phyloP scores from a whole-genome alignment of 2,797 vertebrate genomes.

The Coluber constrictor region DNA sequence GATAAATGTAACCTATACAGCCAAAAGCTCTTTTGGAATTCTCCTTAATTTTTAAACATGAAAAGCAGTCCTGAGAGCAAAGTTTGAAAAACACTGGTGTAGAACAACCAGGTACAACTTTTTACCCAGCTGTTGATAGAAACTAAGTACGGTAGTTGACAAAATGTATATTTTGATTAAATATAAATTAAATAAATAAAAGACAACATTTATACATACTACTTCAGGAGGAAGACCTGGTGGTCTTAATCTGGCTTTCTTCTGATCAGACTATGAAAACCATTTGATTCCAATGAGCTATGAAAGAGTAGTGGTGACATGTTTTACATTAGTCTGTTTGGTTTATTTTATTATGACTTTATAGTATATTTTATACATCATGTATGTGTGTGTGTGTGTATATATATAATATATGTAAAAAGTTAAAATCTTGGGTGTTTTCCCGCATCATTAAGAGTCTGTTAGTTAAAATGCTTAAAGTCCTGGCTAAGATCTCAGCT shows the following conservation, averaged over 20 bases:
- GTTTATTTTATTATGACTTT: not conserved
- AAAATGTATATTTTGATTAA: not conserved
- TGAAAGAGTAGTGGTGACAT: not conserved
- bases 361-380: not conserved
- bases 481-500: too few species aligned
- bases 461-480: too few species aligned
- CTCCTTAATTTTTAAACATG: not conserved
- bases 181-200: not conserved
- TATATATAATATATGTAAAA: too few species aligned
- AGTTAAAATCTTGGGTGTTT: too few species aligned
- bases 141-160: not conserved
- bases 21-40: not conserved
- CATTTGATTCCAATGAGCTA: not conserved
- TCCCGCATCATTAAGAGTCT: too few species aligned
- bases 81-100: not conserved
- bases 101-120: not conserved
- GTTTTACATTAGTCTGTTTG: not conserved
- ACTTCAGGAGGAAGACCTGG: not conserved
- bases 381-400: not conserved
- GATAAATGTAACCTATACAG: not conserved
- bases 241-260: not conserved
- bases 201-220: not conserved
- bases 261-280: not conserved
- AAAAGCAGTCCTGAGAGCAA: not conserved
- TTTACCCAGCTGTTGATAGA: not conserved